phyloP scores from a whole-genome alignment of 2,888 invertebrate genomes.

The Cephus rjabovi region DNA sequence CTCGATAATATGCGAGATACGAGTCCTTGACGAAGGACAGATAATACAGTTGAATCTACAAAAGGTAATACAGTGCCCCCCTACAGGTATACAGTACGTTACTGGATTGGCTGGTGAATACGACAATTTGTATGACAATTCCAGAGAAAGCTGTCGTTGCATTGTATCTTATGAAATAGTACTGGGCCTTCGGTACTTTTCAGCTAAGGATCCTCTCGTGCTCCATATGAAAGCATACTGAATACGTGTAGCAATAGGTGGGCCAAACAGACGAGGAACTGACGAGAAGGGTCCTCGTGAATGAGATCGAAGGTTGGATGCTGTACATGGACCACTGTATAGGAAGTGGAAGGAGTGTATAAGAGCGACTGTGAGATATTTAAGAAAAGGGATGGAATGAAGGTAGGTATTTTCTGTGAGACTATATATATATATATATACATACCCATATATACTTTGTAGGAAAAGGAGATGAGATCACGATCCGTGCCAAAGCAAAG shows the following conservation, averaged over 20 bases:
- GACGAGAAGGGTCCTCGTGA: not conserved
- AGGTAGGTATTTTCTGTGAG: not conserved
- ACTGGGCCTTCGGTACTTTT: not conserved
- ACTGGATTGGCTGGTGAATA: constrained; percentile 31
- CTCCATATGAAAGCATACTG: not conserved
- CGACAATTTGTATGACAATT: constrained; percentile 61
- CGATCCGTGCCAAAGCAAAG: constrained; percentile 52
- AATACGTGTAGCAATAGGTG: not conserved
- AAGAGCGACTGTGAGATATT: not conserved
- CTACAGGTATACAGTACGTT: not conserved
- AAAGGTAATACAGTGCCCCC: not conserved
- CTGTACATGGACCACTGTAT: not conserved
- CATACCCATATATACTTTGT: not conserved
- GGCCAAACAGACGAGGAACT: not conserved
- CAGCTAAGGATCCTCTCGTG: not conserved
- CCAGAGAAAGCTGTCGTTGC: constrained; percentile 25
- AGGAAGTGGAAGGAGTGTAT: not conserved
- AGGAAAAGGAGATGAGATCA: constrained; percentile 34
- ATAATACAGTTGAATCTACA: not conserved
- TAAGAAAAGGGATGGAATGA: not conserved
- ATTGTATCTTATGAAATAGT: not conserved
- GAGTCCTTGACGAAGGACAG: not conserved
- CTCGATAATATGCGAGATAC: not conserved
- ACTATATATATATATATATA: not conserved
- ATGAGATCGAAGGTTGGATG: constrained; percentile 3